These are phyloP conservation scores for Rotaria magnacalcarata DNA, from an alignment of 2,888 invertebrate genomes.

Conservation along the genomic window DNA sequence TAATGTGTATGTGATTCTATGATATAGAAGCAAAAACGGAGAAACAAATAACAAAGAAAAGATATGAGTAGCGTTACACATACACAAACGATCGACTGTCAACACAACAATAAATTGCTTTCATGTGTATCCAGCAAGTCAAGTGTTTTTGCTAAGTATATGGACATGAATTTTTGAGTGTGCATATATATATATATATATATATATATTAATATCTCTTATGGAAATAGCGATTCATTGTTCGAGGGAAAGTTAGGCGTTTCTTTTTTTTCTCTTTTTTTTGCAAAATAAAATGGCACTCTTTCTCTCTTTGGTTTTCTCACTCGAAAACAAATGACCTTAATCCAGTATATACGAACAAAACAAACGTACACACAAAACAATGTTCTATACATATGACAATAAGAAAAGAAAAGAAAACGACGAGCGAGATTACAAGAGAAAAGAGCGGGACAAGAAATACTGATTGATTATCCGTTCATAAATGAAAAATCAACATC, in stretches of 20 bases:
- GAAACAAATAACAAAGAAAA: neutral
- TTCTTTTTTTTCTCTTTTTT: neutral
- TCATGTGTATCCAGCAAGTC: neutral
- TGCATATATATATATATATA: neutral
- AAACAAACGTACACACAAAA: slow-evolving; percentile 20
- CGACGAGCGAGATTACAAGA: neutral
- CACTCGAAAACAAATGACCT: slow-evolving; percentile 9
- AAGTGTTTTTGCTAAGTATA: slow-evolving; percentile 11
- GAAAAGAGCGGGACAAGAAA: neutral
- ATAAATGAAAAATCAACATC: slow-evolving; percentile 26
- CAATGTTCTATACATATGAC: slow-evolving; percentile 13
- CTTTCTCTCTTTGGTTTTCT: slow-evolving; percentile 2
- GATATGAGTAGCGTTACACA: slow-evolving; percentile 22
- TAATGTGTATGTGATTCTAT: neutral
- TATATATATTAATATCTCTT: too few relatives aligned
- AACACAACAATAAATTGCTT: neutral
- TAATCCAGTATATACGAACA: slow-evolving; percentile 11
- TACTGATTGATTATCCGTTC: slow-evolving; percentile 22
- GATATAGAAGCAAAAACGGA: neutral
- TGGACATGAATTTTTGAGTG: neutral
- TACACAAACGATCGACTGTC: slow-evolving; percentile 5
- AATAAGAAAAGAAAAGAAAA: neutral
- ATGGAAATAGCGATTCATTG: neutral
- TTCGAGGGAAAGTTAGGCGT: neutral
- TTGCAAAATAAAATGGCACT: slow-evolving; percentile 22